Base-by-base conservation (phyloP, 2,888 invertebrate genomes). In the Bhutanitis thaidina region DNA sequence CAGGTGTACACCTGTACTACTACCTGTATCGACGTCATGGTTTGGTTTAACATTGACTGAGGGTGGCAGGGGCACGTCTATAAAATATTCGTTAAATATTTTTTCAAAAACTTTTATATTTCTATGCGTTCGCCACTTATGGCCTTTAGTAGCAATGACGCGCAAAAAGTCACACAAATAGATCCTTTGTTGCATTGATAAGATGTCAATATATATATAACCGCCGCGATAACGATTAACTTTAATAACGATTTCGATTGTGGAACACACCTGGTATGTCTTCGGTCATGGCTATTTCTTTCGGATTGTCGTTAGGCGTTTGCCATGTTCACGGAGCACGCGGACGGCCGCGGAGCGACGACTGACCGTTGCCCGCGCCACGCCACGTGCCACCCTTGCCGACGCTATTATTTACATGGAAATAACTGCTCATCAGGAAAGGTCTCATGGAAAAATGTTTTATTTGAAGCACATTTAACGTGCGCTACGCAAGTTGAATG, bases 231-330 rank as follows among this genome's bases (percentile, higher is more conserved):
- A n/a, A n/a, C n/a, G 5, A 20, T 20, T 20, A 20, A 20, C 2
- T 20, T 20, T 2, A 20, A 36, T n/a, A 7, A 13, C 9, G 16
- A 14, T 38, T 47, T 46, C 54, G 29, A 57, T 55, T 61, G 55
- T 52, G 15, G 52, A 62, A 68, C 60, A 55, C 54, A 88, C 88
- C 88, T 83, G 88, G 88, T 70, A 88, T 87, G 59, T 87, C 88
- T 63, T 88, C 88, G 32, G 80, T 71, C 83, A 82, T 82, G 74
- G 60, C 62, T 68, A 57, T 13, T 27, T 16, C 54, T 51, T 54
- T 55, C 47, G 45, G 51, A 51, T 46, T 53, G 37, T 53, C 47
- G 56, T 52, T 58, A 51, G 34, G 37, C 52, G 51, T 48, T 60
- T 57, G 60, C 68, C 80, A 80, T 78, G 71, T 67, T 68, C 68